Evolutionary conservation across 2,113 vertebrate genomes (phyloP), one percentile per base, ranked within the genome.

Genomic region (Thymallus thymallus): DNA sequence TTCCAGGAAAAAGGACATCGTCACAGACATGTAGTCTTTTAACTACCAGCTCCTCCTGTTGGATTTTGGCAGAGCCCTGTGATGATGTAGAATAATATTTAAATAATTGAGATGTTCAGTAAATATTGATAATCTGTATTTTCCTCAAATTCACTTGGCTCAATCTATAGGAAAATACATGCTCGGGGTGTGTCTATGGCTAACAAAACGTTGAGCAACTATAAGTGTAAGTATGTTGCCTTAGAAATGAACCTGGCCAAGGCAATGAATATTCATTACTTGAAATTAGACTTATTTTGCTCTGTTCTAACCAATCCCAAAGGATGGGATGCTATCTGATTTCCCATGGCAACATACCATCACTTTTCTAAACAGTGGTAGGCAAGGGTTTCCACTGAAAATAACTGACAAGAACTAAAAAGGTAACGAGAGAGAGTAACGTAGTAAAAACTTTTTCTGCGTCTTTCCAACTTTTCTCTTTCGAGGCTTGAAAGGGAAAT

Each of bases 281-380:
- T 67, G 64, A 67, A 32, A 10, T 67, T 35, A 67, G 7, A 13
- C 46, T 71, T 45, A 73, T 83, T 88, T 86, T 88, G 74, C 75
- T 79, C 73, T 23, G 48, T 45, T 70, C 78, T 71, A 77, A 71
- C 7, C 35, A 41, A 41, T 41, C 35, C 80, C 58, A 84, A 82
- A 84, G 12, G 69, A 67, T 86, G 84, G 87, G 86, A 79, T 71
- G 67, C 56, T 66, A 75, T 76, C 48, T 6, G 4, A 62, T 82
- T 88, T 84, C 64, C 86, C 78, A 84, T 89, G 78, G 88, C 81
- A 88, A 91, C 88, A 72, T 6, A 66, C 71, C 72, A 77, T 77
- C 56, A 24, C 84, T 90, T 88, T 88, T 88, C 86, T 41, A 91
- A 92, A 91, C 87, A 90, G 46, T 63, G 26, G 77, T 69, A 62